phyloP scores from a whole-genome alignment of 2,113 vertebrate species.

The Anser cygnoides region DNA sequence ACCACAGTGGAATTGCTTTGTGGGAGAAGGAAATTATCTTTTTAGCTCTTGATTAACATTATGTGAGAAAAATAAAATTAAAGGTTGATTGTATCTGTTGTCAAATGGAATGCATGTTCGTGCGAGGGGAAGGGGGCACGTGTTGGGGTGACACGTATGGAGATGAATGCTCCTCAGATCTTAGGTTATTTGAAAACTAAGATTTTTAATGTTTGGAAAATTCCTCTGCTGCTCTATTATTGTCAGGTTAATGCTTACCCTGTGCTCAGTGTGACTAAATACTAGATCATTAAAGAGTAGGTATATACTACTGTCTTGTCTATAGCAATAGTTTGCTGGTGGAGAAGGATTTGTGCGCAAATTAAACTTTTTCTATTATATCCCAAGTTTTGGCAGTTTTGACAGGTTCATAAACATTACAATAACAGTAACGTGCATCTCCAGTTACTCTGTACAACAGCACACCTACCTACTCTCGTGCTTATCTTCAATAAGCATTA shows the following conservation, averaged over 20 bases:
- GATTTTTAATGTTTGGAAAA: constrained; percentile 52
- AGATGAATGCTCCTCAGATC: constrained; percentile 31
- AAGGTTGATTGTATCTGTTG: constrained; percentile 72
- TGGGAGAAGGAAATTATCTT: constrained; percentile 86
- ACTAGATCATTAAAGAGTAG: background rate
- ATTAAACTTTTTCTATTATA: background rate
- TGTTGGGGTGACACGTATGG: constrained; percentile 22
- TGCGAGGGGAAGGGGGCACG: constrained; percentile 48
- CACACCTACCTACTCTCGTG: background rate
- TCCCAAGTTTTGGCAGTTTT: background rate
- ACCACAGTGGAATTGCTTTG: constrained; percentile 87
- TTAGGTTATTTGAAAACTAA: constrained; percentile 34
- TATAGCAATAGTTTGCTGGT: background rate
- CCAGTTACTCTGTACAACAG: background rate
- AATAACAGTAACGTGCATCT: background rate
- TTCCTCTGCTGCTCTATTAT: background rate
- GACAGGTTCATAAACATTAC: background rate
- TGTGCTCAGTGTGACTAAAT: background rate
- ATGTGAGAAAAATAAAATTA: constrained; percentile 83
- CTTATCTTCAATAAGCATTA: constrained; percentile 2
- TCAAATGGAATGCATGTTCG: constrained; percentile 52
- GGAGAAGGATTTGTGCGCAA: background rate
- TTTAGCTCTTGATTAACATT: constrained; percentile 82
- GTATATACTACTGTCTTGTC: background rate
- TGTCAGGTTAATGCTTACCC: background rate